Base-by-base conservation (phyloP, 2,797 vertebrate genomes). In the Austrolebias charrua region DNA sequence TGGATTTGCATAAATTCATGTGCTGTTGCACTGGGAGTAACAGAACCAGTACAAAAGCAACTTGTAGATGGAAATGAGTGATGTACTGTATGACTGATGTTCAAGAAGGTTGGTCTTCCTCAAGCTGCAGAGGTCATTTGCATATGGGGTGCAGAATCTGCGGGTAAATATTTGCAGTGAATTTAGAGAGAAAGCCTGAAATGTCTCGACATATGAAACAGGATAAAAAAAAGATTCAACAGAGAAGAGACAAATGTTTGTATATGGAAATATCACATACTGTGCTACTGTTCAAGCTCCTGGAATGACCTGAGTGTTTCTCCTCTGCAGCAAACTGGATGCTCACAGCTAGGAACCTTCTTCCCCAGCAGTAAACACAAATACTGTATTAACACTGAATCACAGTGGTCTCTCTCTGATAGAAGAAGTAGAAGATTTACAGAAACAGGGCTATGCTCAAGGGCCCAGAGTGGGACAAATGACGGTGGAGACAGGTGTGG, bases 1-100 rank as follows among this genome's bases (percentile, higher is more conserved):
- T 33, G 52, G 1, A 86, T 88, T 82, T 83, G 85, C 85, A 88
- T 88, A 75, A 85, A 85, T 90, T 88, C 84, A 88, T 86, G 79
- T 72, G 2, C 58, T 79, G 83, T 55, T 87, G 78, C 66, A 46
- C 13, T 55, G 78, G 73, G 86, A 86, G 46, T 73, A 52, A 71
- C 79, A 53, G 57, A 71, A 78, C 55, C 66, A 46, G 72, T 73
- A 76, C 64, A 60, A 73, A 78, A 77, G 76, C 73, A 76, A 73
- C 69, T 79, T 59, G 78, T 81, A 68, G 80, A 85, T 75, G 67
- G 66, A 75, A 88, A 85, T 76, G 81, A 69, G 70, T 67, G 63
- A 82, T 74, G 76, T 78, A 76, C 81, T 74, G 78, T 78, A 76
- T 70, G 74, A 80, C 73, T 60, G 33, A 60, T 77, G 82, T 82